Conservation (phyloP, 2,113 vertebrate genomes). For the Plestiodon gilberti region DNA sequence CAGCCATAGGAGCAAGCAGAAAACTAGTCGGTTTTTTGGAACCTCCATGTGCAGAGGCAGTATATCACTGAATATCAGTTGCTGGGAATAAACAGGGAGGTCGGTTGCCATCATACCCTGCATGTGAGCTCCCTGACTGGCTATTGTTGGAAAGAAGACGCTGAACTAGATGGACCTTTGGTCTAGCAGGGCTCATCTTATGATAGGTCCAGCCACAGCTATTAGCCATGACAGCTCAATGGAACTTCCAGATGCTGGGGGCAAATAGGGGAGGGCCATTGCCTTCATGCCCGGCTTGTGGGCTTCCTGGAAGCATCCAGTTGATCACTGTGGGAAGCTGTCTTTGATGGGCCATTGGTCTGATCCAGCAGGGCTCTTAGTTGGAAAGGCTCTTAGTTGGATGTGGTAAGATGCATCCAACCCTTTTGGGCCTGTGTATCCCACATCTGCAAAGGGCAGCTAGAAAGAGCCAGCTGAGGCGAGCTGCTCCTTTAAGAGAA, state of each 20-base stretch:
- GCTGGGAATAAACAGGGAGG: neutral
- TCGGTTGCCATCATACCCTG: no score
- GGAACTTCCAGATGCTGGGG: neutral
- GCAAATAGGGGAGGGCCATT: neutral
- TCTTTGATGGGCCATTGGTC: no score
- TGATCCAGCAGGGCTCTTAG: neutral
- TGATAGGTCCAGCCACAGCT: no score
- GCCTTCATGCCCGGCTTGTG: no score
- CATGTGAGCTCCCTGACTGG: neutral
- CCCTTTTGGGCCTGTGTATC: neutral
- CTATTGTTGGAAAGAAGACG: neutral
- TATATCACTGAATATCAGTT: neutral
- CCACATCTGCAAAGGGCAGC: fast-evolving
- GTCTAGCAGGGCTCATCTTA: neutral
- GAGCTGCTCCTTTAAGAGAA: slow-evolving; percentile 76
- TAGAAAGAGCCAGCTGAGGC: neutral
- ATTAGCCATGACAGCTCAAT: neutral
- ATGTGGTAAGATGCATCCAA: no score
- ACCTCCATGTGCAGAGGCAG: no score
- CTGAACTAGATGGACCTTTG: neutral
- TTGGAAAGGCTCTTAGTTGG: neutral
- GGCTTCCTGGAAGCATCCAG: no score
- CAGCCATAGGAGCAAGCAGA: no score
- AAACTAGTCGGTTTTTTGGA: no score
- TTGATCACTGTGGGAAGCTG: no score